Evolutionary conservation across 64 coral and sea anemone species (phyloP), one percentile per base, ranked within the genome.

Genomic region (Hydrozoanthus tunicans): DNA sequence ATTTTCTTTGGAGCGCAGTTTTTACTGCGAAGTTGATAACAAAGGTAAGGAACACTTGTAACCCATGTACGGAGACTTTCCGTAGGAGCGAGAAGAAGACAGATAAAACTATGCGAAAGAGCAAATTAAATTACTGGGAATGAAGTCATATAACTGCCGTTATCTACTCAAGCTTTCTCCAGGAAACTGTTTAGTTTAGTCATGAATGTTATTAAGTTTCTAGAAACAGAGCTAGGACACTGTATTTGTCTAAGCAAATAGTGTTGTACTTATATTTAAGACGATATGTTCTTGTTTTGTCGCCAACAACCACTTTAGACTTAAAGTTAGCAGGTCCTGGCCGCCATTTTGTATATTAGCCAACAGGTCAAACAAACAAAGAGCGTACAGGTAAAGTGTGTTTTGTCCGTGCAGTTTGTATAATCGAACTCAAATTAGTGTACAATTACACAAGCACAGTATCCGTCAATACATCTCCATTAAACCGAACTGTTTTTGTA

Each of bases 1-100:
- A 73, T 70, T 88, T 20, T 88, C 32, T 74, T 58, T 23, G 55
- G 74, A 70, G 84, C 84, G 84, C 84, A 88, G 84, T 88, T 88
- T 86, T 88, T 88, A 88, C 84, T 88, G 84, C 84, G 84, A 25
- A 88, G 74, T 73, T 59, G 32, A 88, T 51, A 58, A 75, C 24
- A 15, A 88, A 88, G 84, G 84, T 88, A 75, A 88, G 84, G 17
- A 60, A 60, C 32, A n/a, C 23, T 62, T 73, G 13, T 52, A 9
- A 60, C 7, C 59, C 10, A 23, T 88, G 43, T 43, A 27, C 17
- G 32, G 25, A 23, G n/a, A 6, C 4, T 9, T 43, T 51, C 12
- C 59, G 8, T 10, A 7, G 59, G 58, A 65, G 64, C 51, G 9
- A 10, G 13, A 53, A 3, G 6, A 53, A 64, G 17, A 55, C 5